A percentile compares a stretch with the other conserved stretches of the same genome.
Conservation (phyloP, 2,888 invertebrate species). For the Pandemis corylana region DNA sequence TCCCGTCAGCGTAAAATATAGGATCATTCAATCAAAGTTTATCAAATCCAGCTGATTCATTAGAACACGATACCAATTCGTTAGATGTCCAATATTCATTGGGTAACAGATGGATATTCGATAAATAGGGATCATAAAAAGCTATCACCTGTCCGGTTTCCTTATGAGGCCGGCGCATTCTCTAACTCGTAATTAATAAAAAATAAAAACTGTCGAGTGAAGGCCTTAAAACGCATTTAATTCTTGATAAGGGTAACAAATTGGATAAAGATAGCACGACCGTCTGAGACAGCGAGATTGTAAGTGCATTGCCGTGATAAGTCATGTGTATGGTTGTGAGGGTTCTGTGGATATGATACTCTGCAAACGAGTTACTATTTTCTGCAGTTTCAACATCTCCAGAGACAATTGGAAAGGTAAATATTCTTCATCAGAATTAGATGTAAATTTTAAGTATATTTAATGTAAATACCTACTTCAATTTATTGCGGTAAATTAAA, state of each 20-base stretch:
- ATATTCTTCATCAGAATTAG: too few relatives aligned
- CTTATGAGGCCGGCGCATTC: conserved; percentile 62
- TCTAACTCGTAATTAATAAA: conserved; percentile 78
- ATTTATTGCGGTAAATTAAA: too few relatives aligned
- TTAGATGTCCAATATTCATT: conserved; percentile 60
- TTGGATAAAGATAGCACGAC: conserved; percentile 82
- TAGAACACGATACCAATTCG: conserved; percentile 50
- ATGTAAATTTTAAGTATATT: too few relatives aligned
- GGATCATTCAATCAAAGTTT: conserved; percentile 43
- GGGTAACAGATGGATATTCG: conserved; percentile 72
- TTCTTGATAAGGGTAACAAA: conserved; percentile 85
- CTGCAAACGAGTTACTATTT: neutral
- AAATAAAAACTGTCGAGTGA: conserved; percentile 71
- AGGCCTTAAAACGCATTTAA: conserved; percentile 83
- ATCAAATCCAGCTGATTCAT: conserved; percentile 50
- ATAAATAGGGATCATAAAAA: conserved; percentile 77
- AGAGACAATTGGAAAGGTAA: too few relatives aligned
- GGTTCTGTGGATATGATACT: conserved; percentile 55
- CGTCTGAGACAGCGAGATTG: conserved; percentile 80
- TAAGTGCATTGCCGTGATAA: conserved; percentile 84
- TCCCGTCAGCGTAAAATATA: conserved; percentile 22
- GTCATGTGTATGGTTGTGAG: conserved; percentile 63
- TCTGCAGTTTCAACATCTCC: neutral
- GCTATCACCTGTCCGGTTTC: conserved; percentile 74
- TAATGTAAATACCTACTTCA: too few relatives aligned